Evolutionary conservation across 2,113 vertebrate species (phyloP).

Genomic region (human): GRCh38 chr18:42607501-42608000

Average conservation of each 20-base stretch:
- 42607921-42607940: background rate
- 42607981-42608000: background rate
- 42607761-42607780: conserved; percentile 34
- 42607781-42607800: conserved; percentile 46
- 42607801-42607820: conserved; percentile 57
- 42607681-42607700: background rate
- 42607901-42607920: conserved; percentile 1
- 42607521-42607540: no score
- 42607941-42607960: background rate
- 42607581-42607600: background rate
- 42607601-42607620: background rate
- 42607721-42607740: conserved; percentile 7
- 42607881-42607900: background rate
- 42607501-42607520: no score
- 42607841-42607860: background rate
- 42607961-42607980: conserved; percentile 41
- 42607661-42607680: background rate
- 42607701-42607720: conserved; percentile 38
- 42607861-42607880: background rate
- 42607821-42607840: conserved; percentile 22
- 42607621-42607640: background rate
- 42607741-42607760: background rate
- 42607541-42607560: background rate
- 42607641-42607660: background rate
- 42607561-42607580: background rate